Conservation (phyloP, 1,140 invertebrate species). For the Cotesia chilonis region DNA sequence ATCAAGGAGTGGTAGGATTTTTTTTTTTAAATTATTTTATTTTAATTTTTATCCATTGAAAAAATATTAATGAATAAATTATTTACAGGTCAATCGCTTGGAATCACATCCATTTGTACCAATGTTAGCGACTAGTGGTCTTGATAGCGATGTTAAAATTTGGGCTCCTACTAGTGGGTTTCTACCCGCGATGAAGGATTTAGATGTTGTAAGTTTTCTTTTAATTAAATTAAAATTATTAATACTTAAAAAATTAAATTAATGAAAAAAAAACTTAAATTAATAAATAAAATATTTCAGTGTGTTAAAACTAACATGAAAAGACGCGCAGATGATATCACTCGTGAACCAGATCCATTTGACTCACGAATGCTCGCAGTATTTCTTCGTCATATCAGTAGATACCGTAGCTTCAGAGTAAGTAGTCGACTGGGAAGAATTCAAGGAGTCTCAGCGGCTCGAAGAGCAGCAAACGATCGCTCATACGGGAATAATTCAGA, state of each 20-base stretch:
- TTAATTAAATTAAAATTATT: slow-evolving; percentile 34
- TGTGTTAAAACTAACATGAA: slow-evolving; percentile 64
- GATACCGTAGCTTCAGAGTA: slow-evolving; percentile 7
- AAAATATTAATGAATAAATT: not conserved
- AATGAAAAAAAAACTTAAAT: slow-evolving; percentile 12
- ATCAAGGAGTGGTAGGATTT: slow-evolving; percentile 82
- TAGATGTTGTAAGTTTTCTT: slow-evolving; percentile 64
- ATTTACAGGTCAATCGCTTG: slow-evolving; percentile 84
- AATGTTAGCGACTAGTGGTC: slow-evolving; percentile 87
- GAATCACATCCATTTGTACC: slow-evolving; percentile 90
- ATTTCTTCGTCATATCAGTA: slow-evolving; percentile 25
- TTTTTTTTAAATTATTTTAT: slow-evolving; percentile 18
- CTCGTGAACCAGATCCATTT: slow-evolving; percentile 8
- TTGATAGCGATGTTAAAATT: slow-evolving; percentile 93
- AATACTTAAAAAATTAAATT: slow-evolving; percentile 15
- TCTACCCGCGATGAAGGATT: slow-evolving; percentile 64
- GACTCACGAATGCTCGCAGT: slow-evolving; percentile 23
- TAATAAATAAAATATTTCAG: slow-evolving; percentile 36
- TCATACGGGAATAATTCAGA: slow-evolving; percentile 20
- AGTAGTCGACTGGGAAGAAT: not conserved
- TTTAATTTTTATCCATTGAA: not conserved
- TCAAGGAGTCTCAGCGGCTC: not conserved
- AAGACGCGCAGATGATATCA: slow-evolving; percentile 55
- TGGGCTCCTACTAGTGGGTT: slow-evolving; percentile 83
- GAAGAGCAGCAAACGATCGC: not conserved